Evolutionary conservation across 2,888 invertebrate genomes (phyloP).

Genomic region (Melanostoma scalare): DNA sequence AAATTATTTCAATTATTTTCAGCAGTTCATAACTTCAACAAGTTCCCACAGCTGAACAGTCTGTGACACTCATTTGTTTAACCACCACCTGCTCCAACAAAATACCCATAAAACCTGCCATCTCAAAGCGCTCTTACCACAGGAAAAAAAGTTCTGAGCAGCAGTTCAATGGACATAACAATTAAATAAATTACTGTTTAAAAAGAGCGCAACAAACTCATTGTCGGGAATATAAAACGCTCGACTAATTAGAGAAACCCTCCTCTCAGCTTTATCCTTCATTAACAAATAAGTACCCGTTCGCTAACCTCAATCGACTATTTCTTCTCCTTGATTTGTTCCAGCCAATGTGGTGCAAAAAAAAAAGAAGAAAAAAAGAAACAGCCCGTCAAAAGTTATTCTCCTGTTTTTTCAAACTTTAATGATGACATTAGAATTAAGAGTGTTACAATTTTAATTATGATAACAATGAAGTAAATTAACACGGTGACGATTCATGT

Average conservation of each 20-base stretch:
- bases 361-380: conserved; percentile 11
- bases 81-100: conserved; percentile 32
- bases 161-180: conserved; percentile 65
- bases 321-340: conserved; percentile 66
- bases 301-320: conserved; percentile 71
- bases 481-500: conserved; percentile 62
- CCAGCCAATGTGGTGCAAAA: conserved; percentile 3
- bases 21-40: conserved; percentile 26
- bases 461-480: conserved; percentile 71
- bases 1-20: conserved; percentile 19
- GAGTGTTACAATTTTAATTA: conserved; percentile 70
- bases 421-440: conserved; percentile 73
- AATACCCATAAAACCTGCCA: conserved; percentile 50
- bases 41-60: background rate
- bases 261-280: conserved; percentile 63
- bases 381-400: conserved; percentile 57
- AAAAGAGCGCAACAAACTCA: conserved; percentile 52
- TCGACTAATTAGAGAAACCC: conserved; percentile 68
- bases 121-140: background rate
- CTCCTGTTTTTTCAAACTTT: conserved; percentile 32
- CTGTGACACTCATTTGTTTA: conserved; percentile 3
- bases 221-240: conserved; percentile 54
- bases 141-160: conserved; percentile 25
- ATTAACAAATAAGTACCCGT: conserved; percentile 71
- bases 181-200: conserved; percentile 65